Evolutionary conservation across 2,113 vertebrate genomes (phyloP).

Genomic region (Clupea harengus): DNA sequence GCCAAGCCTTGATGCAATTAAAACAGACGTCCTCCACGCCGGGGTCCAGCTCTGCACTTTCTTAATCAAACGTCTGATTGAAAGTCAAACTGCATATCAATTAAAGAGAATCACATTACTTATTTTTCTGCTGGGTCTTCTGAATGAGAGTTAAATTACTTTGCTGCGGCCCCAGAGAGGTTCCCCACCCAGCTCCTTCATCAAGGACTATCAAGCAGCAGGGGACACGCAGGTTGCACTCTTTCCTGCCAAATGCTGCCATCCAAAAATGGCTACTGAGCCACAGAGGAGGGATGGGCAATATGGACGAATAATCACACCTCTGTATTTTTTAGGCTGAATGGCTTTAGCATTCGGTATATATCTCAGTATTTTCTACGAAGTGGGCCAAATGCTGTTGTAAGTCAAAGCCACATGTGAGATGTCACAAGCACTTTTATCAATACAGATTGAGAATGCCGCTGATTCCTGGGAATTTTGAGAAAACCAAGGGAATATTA

Average conservation of each 20-base stretch:
- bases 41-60: constrained; percentile 31
- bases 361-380: no score
- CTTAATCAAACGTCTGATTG: constrained; percentile 38
- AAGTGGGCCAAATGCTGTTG: no score
- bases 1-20: constrained; percentile 43
- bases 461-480: no score
- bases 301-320: no score
- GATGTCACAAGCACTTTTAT: no score
- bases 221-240: not conserved
- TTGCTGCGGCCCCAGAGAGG: not conserved
- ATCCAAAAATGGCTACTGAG: not conserved
- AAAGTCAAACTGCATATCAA: constrained; percentile 28
- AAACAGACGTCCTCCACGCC: constrained; percentile 32
- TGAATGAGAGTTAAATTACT: constrained; percentile 10
- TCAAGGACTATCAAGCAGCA: constrained; percentile 21
- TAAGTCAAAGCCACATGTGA: no score
- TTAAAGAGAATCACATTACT: constrained; percentile 23
- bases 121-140: not conserved
- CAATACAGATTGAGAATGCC: no score
- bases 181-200: not conserved
- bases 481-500: no score
- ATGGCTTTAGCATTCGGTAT: no score
- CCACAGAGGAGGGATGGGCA: not conserved
- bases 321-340: no score
- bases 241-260: constrained; percentile 10